These are phyloP conservation scores for Lepus townsendii DNA, from an alignment of 2,797 vertebrate species.

Conservation along the genomic window DNA sequence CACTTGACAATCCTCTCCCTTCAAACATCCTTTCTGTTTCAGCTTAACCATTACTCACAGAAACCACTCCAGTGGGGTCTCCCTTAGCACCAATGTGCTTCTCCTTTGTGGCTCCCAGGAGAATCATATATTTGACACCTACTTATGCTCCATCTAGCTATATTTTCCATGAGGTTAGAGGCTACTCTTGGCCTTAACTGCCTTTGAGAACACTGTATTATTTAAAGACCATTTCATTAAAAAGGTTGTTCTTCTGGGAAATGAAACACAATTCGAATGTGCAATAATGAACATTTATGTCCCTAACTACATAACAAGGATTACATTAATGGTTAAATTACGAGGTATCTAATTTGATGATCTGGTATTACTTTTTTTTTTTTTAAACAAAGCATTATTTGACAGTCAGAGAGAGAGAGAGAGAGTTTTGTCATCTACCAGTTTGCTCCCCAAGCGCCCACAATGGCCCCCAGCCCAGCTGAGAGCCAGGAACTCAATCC, in stretches of 20 bases:
- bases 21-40: neutral
- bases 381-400: too few species aligned
- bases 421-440: too few species aligned
- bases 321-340: constrained; percentile 29
- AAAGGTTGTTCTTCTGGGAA: neutral
- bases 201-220: neutral
- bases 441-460: too few species aligned
- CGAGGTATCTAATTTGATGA: constrained; percentile 11
- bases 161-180: neutral
- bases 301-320: neutral
- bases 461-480: too few species aligned
- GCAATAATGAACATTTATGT: neutral
- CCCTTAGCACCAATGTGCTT: neutral
- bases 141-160: neutral
- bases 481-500: too few species aligned
- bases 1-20: neutral
- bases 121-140: neutral
- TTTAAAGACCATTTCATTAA: constrained; percentile 3
- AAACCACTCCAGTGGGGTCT: neutral
- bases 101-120: neutral
- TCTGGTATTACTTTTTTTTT: neutral
- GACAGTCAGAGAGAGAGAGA: too few species aligned
- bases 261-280: neutral
- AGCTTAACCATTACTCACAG: neutral
- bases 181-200: neutral